Evolutionary conservation across 2,888 invertebrate genomes (phyloP).

Genomic region (Clivina fossor): DNA sequence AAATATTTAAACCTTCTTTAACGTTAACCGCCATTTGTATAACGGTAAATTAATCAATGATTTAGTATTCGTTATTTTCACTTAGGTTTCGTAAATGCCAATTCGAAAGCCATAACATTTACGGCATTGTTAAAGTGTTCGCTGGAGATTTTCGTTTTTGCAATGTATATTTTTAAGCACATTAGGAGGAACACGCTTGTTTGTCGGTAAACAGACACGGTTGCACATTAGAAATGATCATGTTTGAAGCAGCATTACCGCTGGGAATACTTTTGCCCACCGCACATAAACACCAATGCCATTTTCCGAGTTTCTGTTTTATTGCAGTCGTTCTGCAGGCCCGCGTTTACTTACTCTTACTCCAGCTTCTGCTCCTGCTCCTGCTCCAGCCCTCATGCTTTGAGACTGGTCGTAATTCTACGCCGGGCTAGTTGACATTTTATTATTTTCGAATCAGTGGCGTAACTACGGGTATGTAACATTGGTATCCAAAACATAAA

Average conservation of each 20-base stretch:
- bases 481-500: background rate
- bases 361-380: too few relatives aligned
- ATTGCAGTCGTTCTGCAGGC: slow-evolving; percentile 17
- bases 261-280: slow-evolving; percentile 1
- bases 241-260: slow-evolving; percentile 13
- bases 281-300: slow-evolving; percentile 19
- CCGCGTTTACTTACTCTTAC: too few relatives aligned
- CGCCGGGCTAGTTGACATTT: too few relatives aligned
- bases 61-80: slow-evolving; percentile 21
- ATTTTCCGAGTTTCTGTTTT: slow-evolving; percentile 18
- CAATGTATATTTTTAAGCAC: slow-evolving; percentile 19
- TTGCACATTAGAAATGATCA: slow-evolving; percentile 23
- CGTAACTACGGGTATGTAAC: slow-evolving; percentile 1
- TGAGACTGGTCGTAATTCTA: too few relatives aligned
- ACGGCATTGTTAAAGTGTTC: slow-evolving; percentile 7
- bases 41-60: too few relatives aligned
- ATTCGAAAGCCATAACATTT: slow-evolving; percentile 15
- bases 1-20: too few relatives aligned
- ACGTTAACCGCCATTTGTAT: too few relatives aligned
- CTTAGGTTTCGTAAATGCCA: slow-evolving; percentile 13
- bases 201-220: slow-evolving; percentile 1
- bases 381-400: too few relatives aligned
- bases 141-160: background rate
- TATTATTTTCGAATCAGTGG: slow-evolving; percentile 7
- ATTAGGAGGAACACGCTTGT: background rate